phyloP scores from a whole-genome alignment of 2,888 invertebrate genomes.

The Drosophila robusta region DNA sequence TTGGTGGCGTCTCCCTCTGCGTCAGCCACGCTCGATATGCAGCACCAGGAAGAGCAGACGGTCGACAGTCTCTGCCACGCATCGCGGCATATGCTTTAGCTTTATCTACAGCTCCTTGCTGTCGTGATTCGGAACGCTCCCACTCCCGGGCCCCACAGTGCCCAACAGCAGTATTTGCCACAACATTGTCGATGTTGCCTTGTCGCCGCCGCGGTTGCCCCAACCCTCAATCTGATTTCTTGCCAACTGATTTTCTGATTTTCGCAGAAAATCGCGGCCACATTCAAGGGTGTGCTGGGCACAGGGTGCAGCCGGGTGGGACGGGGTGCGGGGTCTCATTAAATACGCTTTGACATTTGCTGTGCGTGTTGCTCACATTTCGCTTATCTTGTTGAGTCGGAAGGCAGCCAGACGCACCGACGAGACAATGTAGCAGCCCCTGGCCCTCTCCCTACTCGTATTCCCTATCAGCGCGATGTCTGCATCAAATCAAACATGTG shows the following conservation, averaged over 20 bases:
- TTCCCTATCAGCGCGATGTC: constrained; percentile 26
- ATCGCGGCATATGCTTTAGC: constrained; percentile 68
- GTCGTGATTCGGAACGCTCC: constrained; percentile 28
- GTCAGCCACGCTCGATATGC: constrained; percentile 55
- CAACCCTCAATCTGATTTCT: constrained; percentile 60
- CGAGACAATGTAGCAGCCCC: constrained; percentile 59
- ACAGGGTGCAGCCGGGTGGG: background rate
- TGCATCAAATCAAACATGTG: constrained; percentile 65
- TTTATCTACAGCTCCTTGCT: constrained; percentile 30
- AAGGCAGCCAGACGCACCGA: constrained; percentile 52
- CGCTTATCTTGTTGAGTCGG: constrained; percentile 68
- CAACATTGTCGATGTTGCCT: constrained; percentile 58
- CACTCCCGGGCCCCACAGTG: background rate
- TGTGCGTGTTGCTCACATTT: constrained; percentile 58
- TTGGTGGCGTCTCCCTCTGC: constrained; percentile 25
- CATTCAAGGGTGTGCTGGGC: constrained; percentile 8
- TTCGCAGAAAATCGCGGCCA: constrained; percentile 61
- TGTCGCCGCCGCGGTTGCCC: constrained; percentile 62
- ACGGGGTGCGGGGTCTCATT: constrained; percentile 53
- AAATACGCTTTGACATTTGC: constrained; percentile 77
- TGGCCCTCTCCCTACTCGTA: background rate
- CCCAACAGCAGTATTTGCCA: constrained; percentile 32
- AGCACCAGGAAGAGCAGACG: constrained; percentile 36
- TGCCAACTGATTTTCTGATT: constrained; percentile 78
- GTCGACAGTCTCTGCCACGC: constrained; percentile 62